Conservation (phyloP, 2,888 invertebrate genomes). For the Boloria euphrosyne region DNA sequence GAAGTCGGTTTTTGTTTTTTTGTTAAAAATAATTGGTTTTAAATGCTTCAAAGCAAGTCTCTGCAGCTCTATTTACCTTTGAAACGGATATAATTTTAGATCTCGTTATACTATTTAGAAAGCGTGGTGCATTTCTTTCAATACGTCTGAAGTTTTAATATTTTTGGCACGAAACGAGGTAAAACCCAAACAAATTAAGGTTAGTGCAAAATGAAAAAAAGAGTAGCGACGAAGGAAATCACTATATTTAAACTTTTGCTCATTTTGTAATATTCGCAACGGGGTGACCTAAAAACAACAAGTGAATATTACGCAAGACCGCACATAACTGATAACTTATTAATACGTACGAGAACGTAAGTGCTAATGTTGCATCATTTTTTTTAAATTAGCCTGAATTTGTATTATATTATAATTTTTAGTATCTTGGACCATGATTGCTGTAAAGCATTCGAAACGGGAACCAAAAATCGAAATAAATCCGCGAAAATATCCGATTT, state of each 20-base stretch:
- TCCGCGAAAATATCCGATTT: too few relatives aligned
- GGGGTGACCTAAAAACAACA: slow-evolving; percentile 40
- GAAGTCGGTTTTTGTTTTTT: too few relatives aligned
- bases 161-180: slow-evolving; percentile 13
- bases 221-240: slow-evolving; percentile 28
- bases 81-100: too few relatives aligned
- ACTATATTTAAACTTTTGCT: slow-evolving; percentile 27
- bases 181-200: slow-evolving; percentile 23
- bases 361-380: too few relatives aligned
- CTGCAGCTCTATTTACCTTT: too few relatives aligned
- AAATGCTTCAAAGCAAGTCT: too few relatives aligned
- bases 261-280: slow-evolving; percentile 39
- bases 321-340: slow-evolving; percentile 1
- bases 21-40: too few relatives aligned
- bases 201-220: slow-evolving; percentile 19
- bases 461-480: too few relatives aligned
- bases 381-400: too few relatives aligned
- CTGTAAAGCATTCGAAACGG: too few relatives aligned
- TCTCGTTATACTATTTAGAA: neutral
- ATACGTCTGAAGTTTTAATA: neutral
- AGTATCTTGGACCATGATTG: too few relatives aligned
- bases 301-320: slow-evolving; percentile 37
- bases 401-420: too few relatives aligned
- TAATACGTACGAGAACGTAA: slow-evolving; percentile 1
- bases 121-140: neutral